Base-by-base conservation (phyloP, 2,797 vertebrate genomes). In the Enteromius fasciolatus region DNA sequence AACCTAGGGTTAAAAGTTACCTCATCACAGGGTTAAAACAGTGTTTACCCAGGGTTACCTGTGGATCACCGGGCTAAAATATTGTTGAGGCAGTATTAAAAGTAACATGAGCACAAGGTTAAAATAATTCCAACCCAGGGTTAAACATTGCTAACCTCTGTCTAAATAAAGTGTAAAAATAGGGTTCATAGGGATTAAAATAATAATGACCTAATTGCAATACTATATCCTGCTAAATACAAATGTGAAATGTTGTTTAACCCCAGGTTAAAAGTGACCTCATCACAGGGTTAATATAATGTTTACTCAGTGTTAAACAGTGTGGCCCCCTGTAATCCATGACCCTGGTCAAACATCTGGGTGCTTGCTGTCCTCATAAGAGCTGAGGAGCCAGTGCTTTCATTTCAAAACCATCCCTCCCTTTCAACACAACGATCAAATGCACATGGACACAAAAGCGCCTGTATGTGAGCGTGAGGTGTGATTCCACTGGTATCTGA, bases 271-370 rank as follows among this genome's bases (percentile, higher is more conserved):
- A 31, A 31, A 31, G 31, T 66, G 2, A 48, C 25, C 15, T 72
- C 1, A 20, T 50, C 25, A 50, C 9, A 48, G 69, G 15, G 69
- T 70, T 70, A 70, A 70, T 28, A 48, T 9, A 48, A 70, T 70
- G 23, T 48, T 70, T 18, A 5, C 8, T 48, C 23, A 8, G 15
- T 25, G 44, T 72, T 17, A 28, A 70, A 48, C 44, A 50, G 44
- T 41, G 41, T 15, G 33, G 17, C 50, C 67, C 36, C 31, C 59
- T 81, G 25, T 78, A 82, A 74, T 82, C 76, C 69, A 87, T 89
- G 88, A 89, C 90, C 85, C 88, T 73, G 87, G 87, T 92, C 89
- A 91, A 90, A 94, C 92, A 94, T 94, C 91, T 94, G 92, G 91
- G 92, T 91, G 78, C 80, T 85, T 92, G 88, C 89, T 73, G 59